Conservation (phyloP, 2,888 invertebrate species). For the Sthenelais limicola region DNA sequence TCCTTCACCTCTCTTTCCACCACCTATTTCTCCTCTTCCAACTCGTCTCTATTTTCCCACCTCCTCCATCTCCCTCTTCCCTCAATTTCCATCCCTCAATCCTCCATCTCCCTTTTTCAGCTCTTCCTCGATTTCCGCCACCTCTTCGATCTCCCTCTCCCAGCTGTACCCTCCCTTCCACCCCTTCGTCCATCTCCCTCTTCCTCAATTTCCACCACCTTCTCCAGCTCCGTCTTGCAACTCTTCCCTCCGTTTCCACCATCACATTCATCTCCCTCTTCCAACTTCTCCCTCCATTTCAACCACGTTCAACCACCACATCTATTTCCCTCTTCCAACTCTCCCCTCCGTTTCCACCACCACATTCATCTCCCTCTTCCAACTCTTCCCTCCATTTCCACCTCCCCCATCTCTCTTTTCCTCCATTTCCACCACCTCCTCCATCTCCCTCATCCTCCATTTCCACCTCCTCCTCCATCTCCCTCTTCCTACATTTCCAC, state of each 20-base stretch:
- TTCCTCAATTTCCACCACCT: neutral
- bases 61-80: neutral
- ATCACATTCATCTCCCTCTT: neutral
- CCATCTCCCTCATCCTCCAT: neutral
- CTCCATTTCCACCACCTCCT: neutral
- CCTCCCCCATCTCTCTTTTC: neutral
- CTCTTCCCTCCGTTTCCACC: neutral
- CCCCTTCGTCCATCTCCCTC: neutral
- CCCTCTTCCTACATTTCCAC: neutral
- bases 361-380: neutral
- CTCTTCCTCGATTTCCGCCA: neutral
- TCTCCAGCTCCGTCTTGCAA: neutral
- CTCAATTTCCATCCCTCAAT: neutral
- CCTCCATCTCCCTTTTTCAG: neutral
- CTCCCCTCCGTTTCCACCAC: neutral
- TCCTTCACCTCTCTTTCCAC: neutral
- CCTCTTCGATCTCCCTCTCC: neutral
- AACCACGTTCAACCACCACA: neutral
- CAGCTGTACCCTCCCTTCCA: neutral
- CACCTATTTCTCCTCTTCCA: neutral
- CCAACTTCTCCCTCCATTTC: neutral
- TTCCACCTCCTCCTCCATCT: neutral
- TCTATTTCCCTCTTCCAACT: neutral
- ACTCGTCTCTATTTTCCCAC: neutral
- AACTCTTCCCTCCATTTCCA: neutral